Evolutionary conservation across 2,113 vertebrate species (phyloP), one percentile per base, ranked within the genome.

Genomic region (Heterocephalus glaber): DNA sequence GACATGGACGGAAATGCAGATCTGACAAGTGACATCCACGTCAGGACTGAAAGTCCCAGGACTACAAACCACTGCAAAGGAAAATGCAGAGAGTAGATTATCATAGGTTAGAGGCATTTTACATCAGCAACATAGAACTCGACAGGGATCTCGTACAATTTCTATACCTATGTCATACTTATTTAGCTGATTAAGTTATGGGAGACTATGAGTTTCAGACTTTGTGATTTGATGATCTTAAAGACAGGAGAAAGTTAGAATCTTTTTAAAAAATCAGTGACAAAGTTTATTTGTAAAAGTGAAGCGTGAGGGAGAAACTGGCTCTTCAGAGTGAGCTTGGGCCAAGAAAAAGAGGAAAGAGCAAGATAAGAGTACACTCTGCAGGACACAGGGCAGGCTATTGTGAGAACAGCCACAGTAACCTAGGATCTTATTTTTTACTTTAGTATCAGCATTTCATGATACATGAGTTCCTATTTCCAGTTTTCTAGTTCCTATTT

Each of bases 11-110:
- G 90, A 94, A 26, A 79, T 1, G 76, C 98, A 98, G 33, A 49
- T 54, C 96, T 88, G 85, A 95, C 98, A 99, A 28, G 86, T 97
- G 93, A 98, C 96, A 7, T 95, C 90, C 16, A 96, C 92, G 95
- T 97, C 95, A 28, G 98, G 97, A 54, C 98, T 99, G 89, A 98
- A 98, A n/a, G 97, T 98, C 79, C 98, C 97, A 6, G 98, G 99
- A 65, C 94, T 92, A 70, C 98, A 99, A 87, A 98, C 98, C 96
- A 98, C 98, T 98, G 98, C 5, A 63, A 90, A 97, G 54, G 84
- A 95, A 98, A 98, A 96, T 24, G 96, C 14, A 96, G 44, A 82
- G 0, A 24, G 47, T 0, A 79, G 54, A 68, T 68, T 28, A 92
- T 35, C 66, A 60, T 10, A 28, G 52, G 66, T 47, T 52, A 54